A percentile compares a stretch with the other conserved stretches of the same genome.
Conservation (phyloP, 2,797 vertebrate genomes). For the Choloepus didactylus region DNA sequence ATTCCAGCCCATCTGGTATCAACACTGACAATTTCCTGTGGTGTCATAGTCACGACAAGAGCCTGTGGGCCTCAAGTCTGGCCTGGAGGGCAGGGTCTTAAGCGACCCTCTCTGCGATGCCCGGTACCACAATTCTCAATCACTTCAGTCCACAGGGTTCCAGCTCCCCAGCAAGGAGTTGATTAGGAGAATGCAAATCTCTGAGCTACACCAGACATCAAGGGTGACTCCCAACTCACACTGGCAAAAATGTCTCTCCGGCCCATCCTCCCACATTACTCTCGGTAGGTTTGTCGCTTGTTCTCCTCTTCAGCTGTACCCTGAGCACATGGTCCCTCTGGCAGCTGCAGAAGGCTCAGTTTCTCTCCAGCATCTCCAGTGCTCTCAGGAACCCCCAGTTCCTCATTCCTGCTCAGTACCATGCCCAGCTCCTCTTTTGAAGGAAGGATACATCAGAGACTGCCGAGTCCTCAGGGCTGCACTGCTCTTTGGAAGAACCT, state of each 20-base stretch:
- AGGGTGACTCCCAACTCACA: not conserved
- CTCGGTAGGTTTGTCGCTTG: not conserved
- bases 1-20: not conserved
- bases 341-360: not conserved
- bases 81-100: not conserved
- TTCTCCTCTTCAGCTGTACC: not conserved
- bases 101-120: not conserved
- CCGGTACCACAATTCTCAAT: not conserved
- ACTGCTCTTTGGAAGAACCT: not conserved
- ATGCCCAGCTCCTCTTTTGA: not conserved
- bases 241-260: rapidly evolving
- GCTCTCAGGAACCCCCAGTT: not conserved
- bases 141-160: not conserved
- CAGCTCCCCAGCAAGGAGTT: not conserved
- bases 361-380: not conserved
- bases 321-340: not conserved
- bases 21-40: not conserved
- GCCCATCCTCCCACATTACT: too few relatives aligned
- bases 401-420: too few relatives aligned
- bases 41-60: not conserved
- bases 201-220: not conserved
- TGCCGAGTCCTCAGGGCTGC: not conserved
- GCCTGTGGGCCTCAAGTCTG: not conserved
- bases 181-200: not conserved
- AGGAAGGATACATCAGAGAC: not conserved